These are phyloP conservation scores for Pristionchus entomophagus DNA, from an alignment of 2,888 invertebrate species.

Conservation along the genomic window DNA sequence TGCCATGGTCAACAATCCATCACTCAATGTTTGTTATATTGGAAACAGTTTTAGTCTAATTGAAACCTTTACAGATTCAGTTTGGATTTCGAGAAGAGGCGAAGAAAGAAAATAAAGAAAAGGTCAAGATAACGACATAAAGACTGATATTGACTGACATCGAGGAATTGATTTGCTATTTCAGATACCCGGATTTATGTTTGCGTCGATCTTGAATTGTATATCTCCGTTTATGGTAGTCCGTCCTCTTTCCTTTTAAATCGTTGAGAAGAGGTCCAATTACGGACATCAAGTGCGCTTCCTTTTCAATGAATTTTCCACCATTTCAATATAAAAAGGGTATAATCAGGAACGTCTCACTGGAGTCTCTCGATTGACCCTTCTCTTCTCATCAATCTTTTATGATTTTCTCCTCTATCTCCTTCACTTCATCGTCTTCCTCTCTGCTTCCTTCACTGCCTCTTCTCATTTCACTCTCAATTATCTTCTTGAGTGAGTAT, in stretches of 20 bases:
- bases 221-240: neutral
- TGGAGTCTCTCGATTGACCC: neutral
- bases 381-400: neutral
- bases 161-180: too few species aligned
- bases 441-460: neutral
- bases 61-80: neutral
- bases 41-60: neutral
- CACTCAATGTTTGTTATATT: neutral
- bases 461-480: neutral
- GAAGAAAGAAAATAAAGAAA: neutral
- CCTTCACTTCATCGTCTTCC: neutral
- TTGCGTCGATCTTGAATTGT: too few species aligned
- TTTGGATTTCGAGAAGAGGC: neutral
- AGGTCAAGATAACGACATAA: neutral
- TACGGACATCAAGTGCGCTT: conserved; percentile 19
- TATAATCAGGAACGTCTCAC: conserved; percentile 43
- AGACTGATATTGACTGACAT: too few species aligned
- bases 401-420: conserved; percentile 12
- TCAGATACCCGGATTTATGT: too few species aligned
- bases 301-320: too few species aligned
- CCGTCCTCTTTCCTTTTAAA: neutral
- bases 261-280: conserved; percentile 10
- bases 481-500: too few species aligned
- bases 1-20: conserved; percentile 1
- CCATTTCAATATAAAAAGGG: too few species aligned